phyloP scores from a whole-genome alignment of 1,140 invertebrate genomes.

The Drepana arcuata region DNA sequence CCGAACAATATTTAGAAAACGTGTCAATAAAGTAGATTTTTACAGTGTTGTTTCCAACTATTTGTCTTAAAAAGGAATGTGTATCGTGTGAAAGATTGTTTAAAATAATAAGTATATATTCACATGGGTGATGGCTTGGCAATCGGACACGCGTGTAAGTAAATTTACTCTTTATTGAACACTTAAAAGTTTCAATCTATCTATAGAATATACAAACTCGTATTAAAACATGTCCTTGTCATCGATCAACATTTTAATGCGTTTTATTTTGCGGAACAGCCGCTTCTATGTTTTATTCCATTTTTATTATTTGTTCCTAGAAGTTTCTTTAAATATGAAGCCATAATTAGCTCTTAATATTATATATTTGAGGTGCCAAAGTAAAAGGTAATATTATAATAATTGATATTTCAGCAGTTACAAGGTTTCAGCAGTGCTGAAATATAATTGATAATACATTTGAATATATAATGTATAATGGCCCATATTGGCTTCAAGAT shows the following conservation, averaged over 20 bases:
- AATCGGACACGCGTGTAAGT: slow-evolving; percentile 67
- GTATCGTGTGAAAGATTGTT: slow-evolving; percentile 52
- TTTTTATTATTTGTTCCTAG: slow-evolving; percentile 6
- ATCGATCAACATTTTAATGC: slow-evolving; percentile 47
- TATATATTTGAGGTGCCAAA: too few species aligned
- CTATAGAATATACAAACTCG: too few species aligned
- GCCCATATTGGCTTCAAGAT: too few species aligned
- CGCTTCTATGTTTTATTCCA: slow-evolving; percentile 16
- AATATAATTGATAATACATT: too few species aligned
- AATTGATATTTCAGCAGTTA: too few species aligned
- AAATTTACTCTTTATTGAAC: slow-evolving; percentile 9
- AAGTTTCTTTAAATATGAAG: too few species aligned
- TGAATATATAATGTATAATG: too few species aligned
- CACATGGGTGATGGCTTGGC: slow-evolving; percentile 71
- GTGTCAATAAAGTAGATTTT: slow-evolving; percentile 61
- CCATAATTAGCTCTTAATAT: too few species aligned
- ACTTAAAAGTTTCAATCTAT: too few species aligned
- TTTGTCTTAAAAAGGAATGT: slow-evolving; percentile 51
- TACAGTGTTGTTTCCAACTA: slow-evolving; percentile 43
- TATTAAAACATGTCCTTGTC: slow-evolving; percentile 46
- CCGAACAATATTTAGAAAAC: slow-evolving; percentile 46
- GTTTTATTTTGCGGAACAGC: slow-evolving; percentile 22
- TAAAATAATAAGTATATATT: slow-evolving; percentile 58
- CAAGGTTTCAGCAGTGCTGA: too few species aligned
- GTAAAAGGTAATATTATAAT: too few species aligned